Evolutionary conservation across 2,113 vertebrate genomes (phyloP), one percentile per base, ranked within the genome.

Genomic region (Lepus timidus): DNA sequence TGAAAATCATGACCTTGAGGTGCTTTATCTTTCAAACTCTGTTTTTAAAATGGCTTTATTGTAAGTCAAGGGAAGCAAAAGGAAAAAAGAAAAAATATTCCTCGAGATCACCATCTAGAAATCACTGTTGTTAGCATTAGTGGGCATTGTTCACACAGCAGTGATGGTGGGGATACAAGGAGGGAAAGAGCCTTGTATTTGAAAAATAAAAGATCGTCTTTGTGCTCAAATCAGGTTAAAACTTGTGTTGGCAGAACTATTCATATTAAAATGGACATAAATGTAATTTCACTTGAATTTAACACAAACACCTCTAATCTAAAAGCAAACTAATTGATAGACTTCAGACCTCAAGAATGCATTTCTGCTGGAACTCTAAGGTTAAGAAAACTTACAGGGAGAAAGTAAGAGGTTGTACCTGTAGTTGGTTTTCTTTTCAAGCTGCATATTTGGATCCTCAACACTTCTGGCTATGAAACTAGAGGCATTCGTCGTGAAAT

Each of bases 1-100:
- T 71, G 10, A n/a, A 70, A 76, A 44, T 61, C 81, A 31, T 92
- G 81, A 70, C 68, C 93, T 92, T 92, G 51, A 65, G 81, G 75
- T 75, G 39, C 17, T 61, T 78, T 70, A 2, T 33, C 31, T 79
- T 68, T 20, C 36, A 80, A 52, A n/a, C 73, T n/a, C 6, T 3
- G 19, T 90, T 71, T 73, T 74, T 16, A 76, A 39, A 79, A 62
- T 52, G 31, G 7, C 17, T 80, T 82, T 55, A 55, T 74, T 81
- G n/a, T 93, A 68, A 68, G 33, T 86, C 51, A 79, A 36, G n/a
- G 44, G 36, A 73, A 29, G 6, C 61, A 55, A 36, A 80, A 75
- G 52, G 13, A 61, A 51, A 23, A 44, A 44, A 44, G 44, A 8
- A 44, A 44, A 44, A 62, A 1, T 61, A 12, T 1, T 71, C 51